Percentiles rank a stretch among this genome's conserved stretches.
phyloP scores from a whole-genome alignment of 92 coral and sea anemone species.

The Micromussa lordhowensis region DNA sequence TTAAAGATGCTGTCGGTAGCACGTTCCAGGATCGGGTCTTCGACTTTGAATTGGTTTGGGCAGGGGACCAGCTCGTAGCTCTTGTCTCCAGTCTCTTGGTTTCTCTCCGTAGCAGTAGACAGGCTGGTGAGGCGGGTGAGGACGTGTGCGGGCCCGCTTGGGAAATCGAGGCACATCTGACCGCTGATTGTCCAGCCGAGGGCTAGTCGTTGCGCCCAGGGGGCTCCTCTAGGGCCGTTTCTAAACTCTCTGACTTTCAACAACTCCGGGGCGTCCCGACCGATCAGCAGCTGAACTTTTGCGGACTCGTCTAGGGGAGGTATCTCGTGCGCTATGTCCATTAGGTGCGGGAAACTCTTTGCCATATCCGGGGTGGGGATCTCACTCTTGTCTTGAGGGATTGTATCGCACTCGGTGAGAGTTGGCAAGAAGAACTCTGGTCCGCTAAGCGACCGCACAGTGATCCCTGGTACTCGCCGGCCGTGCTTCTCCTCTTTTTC shows the following conservation, averaged over 20 bases:
- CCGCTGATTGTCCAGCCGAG: too few species aligned
- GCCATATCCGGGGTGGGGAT: constrained; percentile 71
- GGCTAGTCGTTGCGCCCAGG: too few species aligned
- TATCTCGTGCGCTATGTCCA: constrained; percentile 46
- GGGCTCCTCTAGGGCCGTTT: too few species aligned
- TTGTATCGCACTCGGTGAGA: constrained; percentile 68
- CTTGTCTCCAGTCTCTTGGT: constrained; percentile 4
- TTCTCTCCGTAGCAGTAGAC: neutral
- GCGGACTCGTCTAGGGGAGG: constrained; percentile 51
- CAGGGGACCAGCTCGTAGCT: constrained; percentile 10
- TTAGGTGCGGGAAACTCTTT: constrained; percentile 48
- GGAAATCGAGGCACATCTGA: neutral
- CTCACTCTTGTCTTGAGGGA: too few species aligned
- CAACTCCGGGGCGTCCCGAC: neutral
- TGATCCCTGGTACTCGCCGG: constrained; percentile 53
- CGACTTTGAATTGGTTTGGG: constrained; percentile 35
- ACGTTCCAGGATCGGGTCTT: neutral
- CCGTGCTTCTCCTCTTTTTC: constrained; percentile 51
- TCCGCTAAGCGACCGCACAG: constrained; percentile 50
- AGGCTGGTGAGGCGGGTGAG: constrained; percentile 38
- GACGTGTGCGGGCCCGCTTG: constrained; percentile 44
- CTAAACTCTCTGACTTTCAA: too few species aligned
- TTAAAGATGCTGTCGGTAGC: neutral
- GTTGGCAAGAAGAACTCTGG: constrained; percentile 45
- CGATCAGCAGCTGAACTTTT: constrained; percentile 38